Evolutionary conservation across 2,888 invertebrate species (phyloP), one percentile per base, ranked within the genome.

Genomic region (Malthinus flaveolus): DNA sequence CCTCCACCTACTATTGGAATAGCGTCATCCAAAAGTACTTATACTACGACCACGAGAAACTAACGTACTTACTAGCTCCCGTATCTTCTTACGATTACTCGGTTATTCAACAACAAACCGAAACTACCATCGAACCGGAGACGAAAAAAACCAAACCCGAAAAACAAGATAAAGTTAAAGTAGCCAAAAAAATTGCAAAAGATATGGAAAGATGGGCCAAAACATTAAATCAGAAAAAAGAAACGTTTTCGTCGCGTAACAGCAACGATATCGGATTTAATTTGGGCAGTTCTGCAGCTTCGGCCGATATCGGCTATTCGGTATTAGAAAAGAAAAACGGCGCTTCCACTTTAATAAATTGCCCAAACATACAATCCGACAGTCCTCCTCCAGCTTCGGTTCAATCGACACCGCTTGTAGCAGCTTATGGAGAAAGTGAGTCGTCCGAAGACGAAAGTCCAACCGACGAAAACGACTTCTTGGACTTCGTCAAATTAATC

Each of bases 151-250:
- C 83, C 61, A 87, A 87, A 70, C 87, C 85, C 67, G 87, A 85
- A 44, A 93, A 93, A 69, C 92, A 91, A 60, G 96, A 96, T 70
- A 96, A 97, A 81, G 96, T 95, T 0, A 97, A 97, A 80, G 95
- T 95, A 8, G 97, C 97, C 4, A 97, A 97, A 76, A 95, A 96
- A 78, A 97, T 97, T 67, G 97, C 97, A 0, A 97, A 97, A 81
- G 91, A 93, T 69, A 93, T 93, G 93, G 90, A 90, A 73, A 85
- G 90, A 58, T 99, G 99, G 99, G 99, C 98, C 0, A 94, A 97
- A 71, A 94, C 94, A 8, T 81, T 97, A 64, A 98, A 98, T 76
- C 97, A 97, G 76, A 95, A 95, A 80, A 97, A 97, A 76, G 93
- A 95, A 78, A 78, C 63, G 77, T 82, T 23, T 77, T 81, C 65